Base-by-base conservation (phyloP, 2,113 vertebrate genomes). In the Aythya baeri region DNA sequence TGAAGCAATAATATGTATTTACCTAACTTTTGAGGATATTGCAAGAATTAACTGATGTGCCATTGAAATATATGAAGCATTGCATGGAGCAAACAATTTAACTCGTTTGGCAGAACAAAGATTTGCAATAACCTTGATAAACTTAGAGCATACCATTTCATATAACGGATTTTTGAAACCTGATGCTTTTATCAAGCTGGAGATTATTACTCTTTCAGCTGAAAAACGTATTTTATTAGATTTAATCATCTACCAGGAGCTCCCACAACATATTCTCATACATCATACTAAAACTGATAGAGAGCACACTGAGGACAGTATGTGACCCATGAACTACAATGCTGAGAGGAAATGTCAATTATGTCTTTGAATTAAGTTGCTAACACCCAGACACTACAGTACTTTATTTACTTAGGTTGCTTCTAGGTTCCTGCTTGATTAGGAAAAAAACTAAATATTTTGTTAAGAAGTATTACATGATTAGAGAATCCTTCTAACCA, bases 401-500 rank as follows among this genome's bases (percentile, higher is more conserved):
- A 65, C 46, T 72, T 7, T 54, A 86, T n/a, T 52, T 41, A 38
- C 41, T 59, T 59, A 18, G 5, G 41, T 46, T 75, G 73, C 36
- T 65, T 41, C 36, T 52, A 15, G 23, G 46, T 75, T 79, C 12
- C 80, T 54, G 6, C 71, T 86, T 70, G 71, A 82, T 70, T 59
- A 77, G 52, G 17, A 29, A 66, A 81, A 83, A 94, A 76, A 1
- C 1, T 23, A 93, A 75, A 32, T 73, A 87, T 61, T 91, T 89
- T 89, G 26, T 62, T 65, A 89, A 41, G 52, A 75, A 77, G 15
- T 43, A 77, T 58, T 92, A 88, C n/a, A 76, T 46, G 2, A 89
- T 87, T 91, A 46, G 36, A 93, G 49, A 94, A 76, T 43, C 5
- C 66, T 91, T 95, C 76, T 84, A 83, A 77, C 32, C 23, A 73